Percentiles rank a stretch among this genome's conserved stretches.
Conservation (phyloP, 2,113 vertebrate species). For the Grammatotria lemairii region DNA sequence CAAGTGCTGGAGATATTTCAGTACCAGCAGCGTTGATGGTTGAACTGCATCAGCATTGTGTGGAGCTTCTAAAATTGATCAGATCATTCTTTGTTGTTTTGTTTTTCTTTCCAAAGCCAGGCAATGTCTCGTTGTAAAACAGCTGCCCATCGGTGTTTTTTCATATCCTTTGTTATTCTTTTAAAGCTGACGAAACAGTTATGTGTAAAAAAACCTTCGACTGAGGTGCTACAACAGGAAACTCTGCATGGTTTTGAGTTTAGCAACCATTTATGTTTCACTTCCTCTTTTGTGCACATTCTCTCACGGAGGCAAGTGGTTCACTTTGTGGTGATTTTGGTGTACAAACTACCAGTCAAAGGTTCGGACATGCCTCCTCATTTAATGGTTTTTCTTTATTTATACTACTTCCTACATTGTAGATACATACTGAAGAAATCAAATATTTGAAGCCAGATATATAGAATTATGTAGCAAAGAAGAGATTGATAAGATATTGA, state of each 20-base stretch:
- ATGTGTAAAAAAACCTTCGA: neutral
- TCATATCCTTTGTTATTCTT: neutral
- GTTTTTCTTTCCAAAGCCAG: neutral
- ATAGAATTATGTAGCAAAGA: neutral
- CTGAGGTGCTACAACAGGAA: neutral
- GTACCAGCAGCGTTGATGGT: neutral
- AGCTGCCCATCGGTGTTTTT: accelerated
- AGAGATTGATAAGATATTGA: neutral
- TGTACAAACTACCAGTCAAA: neutral
- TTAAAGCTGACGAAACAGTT: neutral
- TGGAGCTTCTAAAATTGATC: neutral
- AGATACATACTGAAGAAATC: neutral
- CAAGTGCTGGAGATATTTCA: neutral
- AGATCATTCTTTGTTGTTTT: neutral
- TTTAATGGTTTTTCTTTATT: neutral
- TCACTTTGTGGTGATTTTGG: neutral
- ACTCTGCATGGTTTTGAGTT: neutral
- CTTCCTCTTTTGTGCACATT: neutral
- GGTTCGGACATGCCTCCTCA: neutral
- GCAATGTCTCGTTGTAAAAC: neutral
- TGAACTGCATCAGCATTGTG: neutral
- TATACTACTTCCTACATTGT: neutral
- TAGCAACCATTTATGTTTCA: neutral
- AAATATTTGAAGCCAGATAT: neutral
- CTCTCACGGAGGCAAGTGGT: neutral